These are phyloP conservation scores for Drosophila tanythrix DNA, from an alignment of 2,888 invertebrate species.

Conservation along the genomic window DNA sequence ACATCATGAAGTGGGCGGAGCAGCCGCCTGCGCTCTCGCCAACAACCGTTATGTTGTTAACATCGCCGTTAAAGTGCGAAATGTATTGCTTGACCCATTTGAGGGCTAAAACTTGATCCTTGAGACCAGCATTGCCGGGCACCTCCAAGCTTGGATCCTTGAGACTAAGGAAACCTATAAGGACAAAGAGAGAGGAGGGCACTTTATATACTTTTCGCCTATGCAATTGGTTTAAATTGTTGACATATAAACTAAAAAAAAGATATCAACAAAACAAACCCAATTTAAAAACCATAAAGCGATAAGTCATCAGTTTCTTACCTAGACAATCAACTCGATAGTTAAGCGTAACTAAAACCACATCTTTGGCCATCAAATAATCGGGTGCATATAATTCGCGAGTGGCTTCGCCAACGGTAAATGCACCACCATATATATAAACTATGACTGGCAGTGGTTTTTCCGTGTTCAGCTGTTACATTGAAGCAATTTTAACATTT, in stretches of 20 bases:
- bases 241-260: neutral
- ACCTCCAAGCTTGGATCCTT: constrained; percentile 85
- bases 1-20: constrained; percentile 85
- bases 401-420: constrained; percentile 83
- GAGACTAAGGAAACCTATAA: constrained; percentile 85
- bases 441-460: constrained; percentile 84
- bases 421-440: constrained; percentile 86
- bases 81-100: constrained; percentile 86
- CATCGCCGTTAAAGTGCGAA: constrained; percentile 85
- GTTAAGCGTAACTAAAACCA: constrained; percentile 85
- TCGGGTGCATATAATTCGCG: constrained; percentile 83
- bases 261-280: neutral
- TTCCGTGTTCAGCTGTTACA: constrained; percentile 50
- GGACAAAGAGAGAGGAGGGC: neutral
- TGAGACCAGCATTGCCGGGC: constrained; percentile 86
- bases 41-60: constrained; percentile 85
- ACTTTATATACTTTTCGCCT: neutral
- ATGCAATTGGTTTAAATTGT: neutral
- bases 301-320: constrained; percentile 41
- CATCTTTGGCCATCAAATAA: constrained; percentile 84
- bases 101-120: constrained; percentile 86
- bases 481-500: neutral
- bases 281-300: constrained; percentile 6
- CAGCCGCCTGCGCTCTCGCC: constrained; percentile 86
- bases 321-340: constrained; percentile 85